Evolutionary conservation across 64 coral and sea anemone species (phyloP).

Genomic region (Pachyseris speciosa): DNA sequence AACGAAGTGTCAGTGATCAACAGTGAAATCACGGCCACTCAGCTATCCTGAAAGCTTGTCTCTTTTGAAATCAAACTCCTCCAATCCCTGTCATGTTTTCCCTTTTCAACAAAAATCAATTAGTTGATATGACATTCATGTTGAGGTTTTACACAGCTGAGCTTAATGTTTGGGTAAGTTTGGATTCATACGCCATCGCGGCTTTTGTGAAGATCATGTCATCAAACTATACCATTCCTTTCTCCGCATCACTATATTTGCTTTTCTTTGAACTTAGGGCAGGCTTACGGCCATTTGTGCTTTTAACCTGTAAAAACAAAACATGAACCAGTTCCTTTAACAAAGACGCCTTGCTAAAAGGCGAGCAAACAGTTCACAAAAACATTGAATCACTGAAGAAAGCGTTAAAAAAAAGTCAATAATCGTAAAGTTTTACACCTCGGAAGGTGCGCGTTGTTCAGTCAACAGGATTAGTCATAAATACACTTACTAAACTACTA

Average conservation of each 20-base stretch:
- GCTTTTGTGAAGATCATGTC: background rate
- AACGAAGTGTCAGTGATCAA: no score
- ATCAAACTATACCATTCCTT: background rate
- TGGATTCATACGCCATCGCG: background rate
- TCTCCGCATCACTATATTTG: background rate
- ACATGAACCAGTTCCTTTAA: background rate
- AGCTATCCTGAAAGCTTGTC: no score
- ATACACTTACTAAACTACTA: background rate
- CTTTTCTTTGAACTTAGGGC: background rate
- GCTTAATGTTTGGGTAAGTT: background rate
- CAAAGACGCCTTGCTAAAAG: slow-evolving; percentile 14
- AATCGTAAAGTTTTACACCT: background rate
- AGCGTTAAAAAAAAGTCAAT: background rate
- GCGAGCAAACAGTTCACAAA: background rate
- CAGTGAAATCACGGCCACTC: no score
- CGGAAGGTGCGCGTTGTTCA: no score
- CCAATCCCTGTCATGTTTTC: background rate
- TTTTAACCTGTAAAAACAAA: slow-evolving; percentile 52
- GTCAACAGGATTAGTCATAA: no score
- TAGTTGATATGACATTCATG: no score
- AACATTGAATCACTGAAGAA: background rate
- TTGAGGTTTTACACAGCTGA: background rate
- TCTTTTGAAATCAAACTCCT: no score
- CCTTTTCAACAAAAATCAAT: background rate
- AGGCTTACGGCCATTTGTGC: slow-evolving; percentile 11